phyloP scores from a whole-genome alignment of 1,140 invertebrate species.

The Saccostrea echinata region DNA sequence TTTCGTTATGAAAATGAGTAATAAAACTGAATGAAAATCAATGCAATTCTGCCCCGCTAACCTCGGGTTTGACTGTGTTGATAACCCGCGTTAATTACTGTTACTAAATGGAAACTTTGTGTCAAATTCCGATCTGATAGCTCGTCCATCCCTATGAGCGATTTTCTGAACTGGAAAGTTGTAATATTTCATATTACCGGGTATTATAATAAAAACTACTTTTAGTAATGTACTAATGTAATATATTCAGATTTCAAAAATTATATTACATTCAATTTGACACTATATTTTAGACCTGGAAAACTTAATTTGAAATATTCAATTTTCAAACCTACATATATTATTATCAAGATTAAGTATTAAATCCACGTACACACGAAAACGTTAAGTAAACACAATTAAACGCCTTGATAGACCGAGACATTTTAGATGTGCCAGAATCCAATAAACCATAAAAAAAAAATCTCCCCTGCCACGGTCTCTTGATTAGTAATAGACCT shows the following conservation, averaged over 20 bases:
- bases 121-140: background rate
- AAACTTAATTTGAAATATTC: too few relatives aligned
- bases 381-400: background rate
- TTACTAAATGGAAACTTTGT: background rate
- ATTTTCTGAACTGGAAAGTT: too few relatives aligned
- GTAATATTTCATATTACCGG: too few relatives aligned
- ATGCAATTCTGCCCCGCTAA: background rate
- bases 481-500: background rate
- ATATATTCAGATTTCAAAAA: too few relatives aligned
- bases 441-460: slow-evolving; percentile 2
- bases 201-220: too few relatives aligned
- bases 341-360: background rate
- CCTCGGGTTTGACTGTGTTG: background rate
- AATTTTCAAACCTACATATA: too few relatives aligned
- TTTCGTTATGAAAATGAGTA: background rate
- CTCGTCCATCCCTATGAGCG: too few relatives aligned
- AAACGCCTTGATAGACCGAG: background rate
- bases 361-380: too few relatives aligned
- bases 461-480: background rate
- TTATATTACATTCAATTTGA: too few relatives aligned
- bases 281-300: too few relatives aligned
- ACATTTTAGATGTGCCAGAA: background rate
- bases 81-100: background rate
- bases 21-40: slow-evolving; percentile 7
- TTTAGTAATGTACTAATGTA: too few relatives aligned